A percentile compares a stretch with the other conserved stretches of the same genome.
Conservation (phyloP, 2,797 vertebrate genomes). For the Sorex maritimensis region DNA sequence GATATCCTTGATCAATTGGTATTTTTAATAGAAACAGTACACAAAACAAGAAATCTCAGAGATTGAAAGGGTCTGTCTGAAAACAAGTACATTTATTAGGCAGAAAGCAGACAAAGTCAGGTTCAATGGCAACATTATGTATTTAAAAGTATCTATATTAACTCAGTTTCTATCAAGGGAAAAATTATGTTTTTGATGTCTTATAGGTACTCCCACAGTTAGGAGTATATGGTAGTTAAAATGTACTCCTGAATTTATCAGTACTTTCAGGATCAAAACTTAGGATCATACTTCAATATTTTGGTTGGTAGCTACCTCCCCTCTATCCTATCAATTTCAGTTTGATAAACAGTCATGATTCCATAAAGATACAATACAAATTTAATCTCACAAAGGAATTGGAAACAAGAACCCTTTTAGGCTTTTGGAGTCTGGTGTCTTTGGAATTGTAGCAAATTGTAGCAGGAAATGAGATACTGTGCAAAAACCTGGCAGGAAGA, state of each 20-base stretch:
- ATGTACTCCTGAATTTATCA: not conserved
- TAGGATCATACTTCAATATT: not conserved
- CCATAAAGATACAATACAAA: not conserved
- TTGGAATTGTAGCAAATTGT: not conserved
- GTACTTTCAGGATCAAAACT: slow-evolving; percentile 49
- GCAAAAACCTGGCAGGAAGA: not conserved
- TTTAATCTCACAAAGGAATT: not conserved
- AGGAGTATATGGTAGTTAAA: not conserved
- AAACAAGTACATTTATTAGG: not conserved
- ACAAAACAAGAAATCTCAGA: slow-evolving; percentile 74
- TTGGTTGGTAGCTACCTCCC: not conserved
- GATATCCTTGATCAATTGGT: not conserved
- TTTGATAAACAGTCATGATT: not conserved
- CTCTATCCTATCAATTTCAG: slow-evolving; percentile 45
- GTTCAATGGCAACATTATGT: not conserved
- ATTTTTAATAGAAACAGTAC: slow-evolving; percentile 40
- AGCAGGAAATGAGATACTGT: not conserved
- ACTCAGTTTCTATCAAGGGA: not conserved
- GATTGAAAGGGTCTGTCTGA: slow-evolving; percentile 45
- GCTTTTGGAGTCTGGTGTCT: not conserved
- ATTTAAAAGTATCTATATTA: slow-evolving; percentile 48
- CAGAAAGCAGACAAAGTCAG: not conserved
- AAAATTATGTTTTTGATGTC: slow-evolving; percentile 33
- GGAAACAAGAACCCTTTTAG: not conserved
- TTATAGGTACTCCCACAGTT: not conserved